phyloP scores from a whole-genome alignment of 2,797 vertebrate genomes.

The Chelmon rostratus region DNA sequence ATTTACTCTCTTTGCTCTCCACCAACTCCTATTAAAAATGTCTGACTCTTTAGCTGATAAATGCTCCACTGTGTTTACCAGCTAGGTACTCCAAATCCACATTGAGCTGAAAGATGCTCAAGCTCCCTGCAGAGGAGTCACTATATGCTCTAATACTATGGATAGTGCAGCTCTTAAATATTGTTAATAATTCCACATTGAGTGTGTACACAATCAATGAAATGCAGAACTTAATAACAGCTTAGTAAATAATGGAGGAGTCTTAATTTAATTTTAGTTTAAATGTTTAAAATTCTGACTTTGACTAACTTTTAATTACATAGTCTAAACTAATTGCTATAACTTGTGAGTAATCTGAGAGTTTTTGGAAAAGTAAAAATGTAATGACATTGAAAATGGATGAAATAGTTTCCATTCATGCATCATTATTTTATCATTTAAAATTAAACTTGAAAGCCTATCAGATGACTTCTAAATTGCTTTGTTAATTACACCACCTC shows the following conservation, averaged over 20 bases:
- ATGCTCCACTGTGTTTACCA: not conserved
- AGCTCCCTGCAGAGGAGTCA: not conserved
- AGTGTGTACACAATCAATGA: too few relatives aligned
- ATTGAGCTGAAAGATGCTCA: not conserved
- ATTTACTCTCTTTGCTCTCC: not conserved
- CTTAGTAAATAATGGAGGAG: too few relatives aligned
- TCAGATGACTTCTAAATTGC: not conserved
- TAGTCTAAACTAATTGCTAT: too few relatives aligned
- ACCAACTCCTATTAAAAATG: not conserved
- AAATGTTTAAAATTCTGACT: too few relatives aligned
- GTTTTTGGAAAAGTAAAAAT: not conserved
- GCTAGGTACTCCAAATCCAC: not conserved
- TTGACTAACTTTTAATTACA: too few relatives aligned
- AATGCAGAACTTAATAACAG: too few relatives aligned
- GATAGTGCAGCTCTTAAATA: not conserved
- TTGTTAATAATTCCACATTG: too few relatives aligned
- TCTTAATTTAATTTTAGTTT: too few relatives aligned
- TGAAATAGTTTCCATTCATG: not conserved
- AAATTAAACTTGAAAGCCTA: not conserved
- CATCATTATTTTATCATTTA: not conserved
- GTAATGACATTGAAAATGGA: not conserved
- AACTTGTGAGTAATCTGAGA: not conserved
- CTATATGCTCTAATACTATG: not conserved
- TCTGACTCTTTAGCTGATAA: too few relatives aligned
- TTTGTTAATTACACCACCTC: not conserved